These are phyloP conservation scores for Drosophila siamana DNA, from an alignment of 2,888 invertebrate genomes.

Conservation along the genomic window DNA sequence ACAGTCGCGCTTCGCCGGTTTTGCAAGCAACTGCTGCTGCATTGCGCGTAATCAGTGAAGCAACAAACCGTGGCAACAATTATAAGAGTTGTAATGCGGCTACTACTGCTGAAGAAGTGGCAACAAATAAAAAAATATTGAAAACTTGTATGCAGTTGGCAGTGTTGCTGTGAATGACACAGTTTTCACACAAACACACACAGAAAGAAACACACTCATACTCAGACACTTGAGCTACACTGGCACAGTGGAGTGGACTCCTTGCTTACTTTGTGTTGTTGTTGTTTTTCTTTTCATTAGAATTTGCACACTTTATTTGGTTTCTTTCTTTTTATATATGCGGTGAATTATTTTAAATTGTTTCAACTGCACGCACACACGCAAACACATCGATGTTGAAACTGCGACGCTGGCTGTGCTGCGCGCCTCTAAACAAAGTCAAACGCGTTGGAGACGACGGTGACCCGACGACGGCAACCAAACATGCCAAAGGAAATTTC, in stretches of 20 bases:
- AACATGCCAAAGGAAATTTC: conserved; percentile 82
- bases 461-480: conserved; percentile 56
- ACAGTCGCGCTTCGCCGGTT: conserved; percentile 82
- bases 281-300: conserved; percentile 18
- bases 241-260: conserved; percentile 31
- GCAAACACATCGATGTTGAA: conserved; percentile 28
- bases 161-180: conserved; percentile 76
- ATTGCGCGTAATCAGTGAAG: conserved; percentile 82
- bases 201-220: conserved; percentile 27
- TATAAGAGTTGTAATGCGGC: conserved; percentile 47
- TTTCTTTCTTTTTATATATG: neutral
- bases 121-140: conserved; percentile 36
- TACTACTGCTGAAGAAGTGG: conserved; percentile 59
- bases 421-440: conserved; percentile 52
- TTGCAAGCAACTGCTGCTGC: conserved; percentile 66
- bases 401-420: conserved; percentile 41
- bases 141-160: conserved; percentile 74
- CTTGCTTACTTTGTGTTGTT: conserved; percentile 59
- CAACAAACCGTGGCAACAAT: conserved; percentile 78
- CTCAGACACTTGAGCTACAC: conserved; percentile 14
- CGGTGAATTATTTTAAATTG: conserved; percentile 13
- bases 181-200: conserved; percentile 64
- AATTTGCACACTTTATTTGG: conserved; percentile 10
- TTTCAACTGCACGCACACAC: conserved; percentile 26
- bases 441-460: conserved; percentile 44